phyloP scores from a whole-genome alignment of 1,140 invertebrate species.

The Zaprionus capensis region DNA sequence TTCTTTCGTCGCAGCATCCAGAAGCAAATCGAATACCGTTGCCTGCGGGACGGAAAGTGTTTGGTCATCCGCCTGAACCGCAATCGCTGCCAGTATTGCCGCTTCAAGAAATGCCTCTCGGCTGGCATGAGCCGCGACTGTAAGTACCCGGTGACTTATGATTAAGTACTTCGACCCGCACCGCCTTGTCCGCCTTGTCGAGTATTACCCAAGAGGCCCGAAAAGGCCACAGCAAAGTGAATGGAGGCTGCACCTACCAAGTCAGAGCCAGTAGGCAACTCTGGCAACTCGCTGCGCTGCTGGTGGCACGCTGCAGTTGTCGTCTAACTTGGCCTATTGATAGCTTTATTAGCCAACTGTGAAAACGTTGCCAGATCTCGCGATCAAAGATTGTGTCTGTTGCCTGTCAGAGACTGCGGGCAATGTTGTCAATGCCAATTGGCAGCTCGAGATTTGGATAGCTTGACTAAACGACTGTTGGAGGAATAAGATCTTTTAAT shows the following conservation, averaged over 20 bases:
- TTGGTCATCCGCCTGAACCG: slow-evolving; percentile 97
- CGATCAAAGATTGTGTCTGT: slow-evolving; percentile 65
- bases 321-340: slow-evolving; percentile 35
- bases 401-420: slow-evolving; percentile 17
- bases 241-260: slow-evolving; percentile 56
- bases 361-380: slow-evolving; percentile 33
- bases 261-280: neutral
- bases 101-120: slow-evolving; percentile 98
- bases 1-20: slow-evolving; percentile 96
- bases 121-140: slow-evolving; percentile 99
- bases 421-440: slow-evolving; percentile 37
- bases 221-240: slow-evolving; percentile 54
- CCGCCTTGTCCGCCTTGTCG: slow-evolving; percentile 10
- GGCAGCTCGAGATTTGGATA: slow-evolving; percentile 23
- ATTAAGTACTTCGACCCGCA: slow-evolving; percentile 29
- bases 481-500: neutral
- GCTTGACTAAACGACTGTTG: neutral
- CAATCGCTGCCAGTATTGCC: slow-evolving; percentile 98
- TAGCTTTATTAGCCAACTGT: slow-evolving; percentile 70
- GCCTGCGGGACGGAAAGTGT: slow-evolving; percentile 98
- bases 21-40: slow-evolving; percentile 99
- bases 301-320: slow-evolving; percentile 13
- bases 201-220: slow-evolving; percentile 34
- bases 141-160: slow-evolving; percentile 83
- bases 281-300: no score